Evolutionary conservation across 1,140 invertebrate genomes (phyloP).

Genomic region (Penaeus indicus): DNA sequence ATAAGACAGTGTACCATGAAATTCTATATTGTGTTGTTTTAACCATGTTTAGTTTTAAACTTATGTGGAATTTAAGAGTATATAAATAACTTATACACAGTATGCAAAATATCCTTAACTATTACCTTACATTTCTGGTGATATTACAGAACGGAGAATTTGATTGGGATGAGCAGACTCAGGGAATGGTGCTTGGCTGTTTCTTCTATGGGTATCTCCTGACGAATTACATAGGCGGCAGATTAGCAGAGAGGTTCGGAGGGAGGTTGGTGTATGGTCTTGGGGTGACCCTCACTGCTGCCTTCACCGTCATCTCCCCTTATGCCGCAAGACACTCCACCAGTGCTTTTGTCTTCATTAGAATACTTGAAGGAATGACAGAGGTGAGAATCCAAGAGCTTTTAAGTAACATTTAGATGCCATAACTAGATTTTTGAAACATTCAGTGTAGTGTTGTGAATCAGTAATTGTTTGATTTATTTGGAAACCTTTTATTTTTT

Average conservation of each 20-base stretch:
- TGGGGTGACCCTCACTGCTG: conserved; percentile 84
- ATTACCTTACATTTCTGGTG: no score
- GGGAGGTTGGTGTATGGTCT: conserved; percentile 88
- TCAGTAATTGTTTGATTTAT: not conserved
- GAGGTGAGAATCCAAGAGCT: conserved; percentile 69
- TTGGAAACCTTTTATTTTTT: conserved; percentile 5
- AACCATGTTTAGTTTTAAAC: no score
- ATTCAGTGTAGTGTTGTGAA: not conserved
- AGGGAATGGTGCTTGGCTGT: conserved; percentile 54
- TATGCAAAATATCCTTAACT: not conserved
- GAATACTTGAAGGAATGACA: conserved; percentile 68
- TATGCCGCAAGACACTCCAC: conserved; percentile 74
- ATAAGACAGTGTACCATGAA: not conserved
- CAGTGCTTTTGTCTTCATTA: conserved; percentile 68
- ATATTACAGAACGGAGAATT: conserved; percentile 35
- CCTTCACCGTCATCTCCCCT: conserved; percentile 87
- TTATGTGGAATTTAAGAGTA: not conserved
- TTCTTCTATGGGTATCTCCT: conserved; percentile 64
- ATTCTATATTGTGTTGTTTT: not conserved
- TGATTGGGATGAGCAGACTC: conserved; percentile 69
- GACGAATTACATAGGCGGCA: conserved; percentile 82
- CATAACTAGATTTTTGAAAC: not conserved
- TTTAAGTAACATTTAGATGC: conserved; percentile 68
- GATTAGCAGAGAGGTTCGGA: conserved; percentile 82
- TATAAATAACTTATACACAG: not conserved